Evolutionary conservation across 1,140 invertebrate species (phyloP).

Genomic region (Dreissena polymorpha): DNA sequence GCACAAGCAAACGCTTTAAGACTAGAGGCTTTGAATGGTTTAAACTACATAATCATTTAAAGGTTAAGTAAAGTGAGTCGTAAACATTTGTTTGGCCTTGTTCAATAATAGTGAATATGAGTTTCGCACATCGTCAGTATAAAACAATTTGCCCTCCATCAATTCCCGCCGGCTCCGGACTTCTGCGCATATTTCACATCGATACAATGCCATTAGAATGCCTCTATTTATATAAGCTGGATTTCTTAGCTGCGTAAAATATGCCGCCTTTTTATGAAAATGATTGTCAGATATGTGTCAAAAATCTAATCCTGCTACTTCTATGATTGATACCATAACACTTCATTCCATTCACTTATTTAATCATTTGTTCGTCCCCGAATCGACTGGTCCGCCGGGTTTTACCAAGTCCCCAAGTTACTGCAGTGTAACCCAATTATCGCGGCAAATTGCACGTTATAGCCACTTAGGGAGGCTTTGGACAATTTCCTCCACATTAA

Average conservation of each 20-base stretch:
- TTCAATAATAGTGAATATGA: too few species aligned
- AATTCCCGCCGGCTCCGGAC: too few species aligned
- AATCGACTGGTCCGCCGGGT: neutral
- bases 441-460: conserved; percentile 54
- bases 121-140: too few species aligned
- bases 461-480: conserved; percentile 55
- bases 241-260: conserved; percentile 36
- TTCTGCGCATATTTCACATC: too few species aligned
- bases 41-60: too few species aligned
- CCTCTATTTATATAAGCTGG: neutral
- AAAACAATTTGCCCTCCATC: too few species aligned
- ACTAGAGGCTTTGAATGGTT: too few species aligned
- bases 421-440: conserved; percentile 43
- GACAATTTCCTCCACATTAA: conserved; percentile 58
- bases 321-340: conserved; percentile 59
- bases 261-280: conserved; percentile 41
- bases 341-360: conserved; percentile 51
- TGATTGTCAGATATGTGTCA: conserved; percentile 50
- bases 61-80: too few species aligned
- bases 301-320: conserved; percentile 53
- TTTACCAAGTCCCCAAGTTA: conserved; percentile 2
- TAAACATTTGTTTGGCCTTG: too few species aligned
- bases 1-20: too few species aligned
- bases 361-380: conserved; percentile 52
- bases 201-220: too few species aligned